Evolutionary conservation across 1,140 invertebrate genomes (phyloP).

Genomic region (Scaptomyza montana): DNA sequence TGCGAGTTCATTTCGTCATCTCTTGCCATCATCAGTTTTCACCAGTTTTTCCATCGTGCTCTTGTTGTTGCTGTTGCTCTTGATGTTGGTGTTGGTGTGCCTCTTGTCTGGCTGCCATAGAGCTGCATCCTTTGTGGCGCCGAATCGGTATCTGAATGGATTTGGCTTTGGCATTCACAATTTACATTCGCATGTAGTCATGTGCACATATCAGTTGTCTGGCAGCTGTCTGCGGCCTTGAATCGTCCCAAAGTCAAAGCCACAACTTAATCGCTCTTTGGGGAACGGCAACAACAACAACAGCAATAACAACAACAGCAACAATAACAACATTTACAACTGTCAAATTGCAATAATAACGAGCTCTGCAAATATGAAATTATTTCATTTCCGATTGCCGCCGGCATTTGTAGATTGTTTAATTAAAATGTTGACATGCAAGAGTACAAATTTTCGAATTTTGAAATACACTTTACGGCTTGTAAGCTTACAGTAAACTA

Average conservation of each 20-base stretch:
- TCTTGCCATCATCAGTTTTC: slow-evolving; percentile 49
- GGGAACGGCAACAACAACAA: slow-evolving; percentile 27
- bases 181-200: slow-evolving; percentile 63
- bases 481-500: background rate
- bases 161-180: slow-evolving; percentile 48
- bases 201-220: slow-evolving; percentile 83
- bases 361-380: slow-evolving; percentile 37
- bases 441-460: background rate
- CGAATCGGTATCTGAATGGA: slow-evolving; percentile 54
- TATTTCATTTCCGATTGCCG: slow-evolving; percentile 59
- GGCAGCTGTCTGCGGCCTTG: slow-evolving; percentile 82
- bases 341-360: slow-evolving; percentile 14
- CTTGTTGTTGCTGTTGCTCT: slow-evolving; percentile 17
- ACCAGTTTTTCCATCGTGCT: slow-evolving; percentile 3
- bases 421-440: slow-evolving; percentile 7
- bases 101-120: slow-evolving; percentile 42
- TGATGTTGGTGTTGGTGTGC: slow-evolving; percentile 3
- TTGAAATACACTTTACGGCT: background rate
- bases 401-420: slow-evolving; percentile 8
- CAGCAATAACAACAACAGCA: slow-evolving; percentile 32
- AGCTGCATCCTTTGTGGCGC: slow-evolving; percentile 65
- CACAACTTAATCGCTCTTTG: slow-evolving; percentile 71
- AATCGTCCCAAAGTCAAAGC: slow-evolving; percentile 70
- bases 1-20: slow-evolving; percentile 67
- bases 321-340: slow-evolving; percentile 3